Conservation (phyloP, 2,888 invertebrate species). For the Germaria angustata region DNA sequence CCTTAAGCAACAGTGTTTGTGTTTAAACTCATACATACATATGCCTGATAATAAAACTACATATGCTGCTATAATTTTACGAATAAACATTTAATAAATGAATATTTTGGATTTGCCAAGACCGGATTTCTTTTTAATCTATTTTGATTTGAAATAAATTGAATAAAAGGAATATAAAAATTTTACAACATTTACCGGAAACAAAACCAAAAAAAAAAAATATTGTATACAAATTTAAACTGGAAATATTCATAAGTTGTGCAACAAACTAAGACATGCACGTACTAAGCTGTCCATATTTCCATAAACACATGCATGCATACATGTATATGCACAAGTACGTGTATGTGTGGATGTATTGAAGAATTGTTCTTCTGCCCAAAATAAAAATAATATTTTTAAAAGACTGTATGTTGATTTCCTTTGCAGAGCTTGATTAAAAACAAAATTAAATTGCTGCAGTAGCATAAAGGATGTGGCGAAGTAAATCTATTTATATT, state of each 20-base stretch:
- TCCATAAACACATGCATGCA: not conserved
- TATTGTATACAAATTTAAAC: not conserved
- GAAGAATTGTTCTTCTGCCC: not conserved
- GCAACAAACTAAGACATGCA: not conserved
- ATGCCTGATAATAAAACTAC: not conserved
- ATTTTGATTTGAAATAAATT: constrained; percentile 36
- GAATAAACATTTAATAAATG: constrained; percentile 1
- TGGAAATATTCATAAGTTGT: constrained; percentile 3
- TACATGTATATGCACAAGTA: not conserved
- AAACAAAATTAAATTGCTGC: constrained; percentile 53
- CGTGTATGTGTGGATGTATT: not conserved
- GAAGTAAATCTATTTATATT: constrained; percentile 48
- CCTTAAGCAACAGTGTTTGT: not conserved
- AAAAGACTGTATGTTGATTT: constrained; percentile 22
- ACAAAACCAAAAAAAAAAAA: not conserved
- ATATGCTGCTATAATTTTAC: not conserved
- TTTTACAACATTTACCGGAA: constrained; percentile 46
- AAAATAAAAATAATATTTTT: constrained; percentile 36
- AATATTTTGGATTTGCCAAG: constrained; percentile 14
- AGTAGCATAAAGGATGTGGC: constrained; percentile 53
- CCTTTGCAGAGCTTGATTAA: constrained; percentile 4
- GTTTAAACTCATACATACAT: not conserved
- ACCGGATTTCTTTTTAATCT: constrained; percentile 33
- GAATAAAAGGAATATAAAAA: constrained; percentile 28
- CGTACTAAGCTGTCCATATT: not conserved